These are phyloP conservation scores for Seriola quinqueradiata DNA, from an alignment of 2,113 vertebrate genomes.

Conservation along the genomic window DNA sequence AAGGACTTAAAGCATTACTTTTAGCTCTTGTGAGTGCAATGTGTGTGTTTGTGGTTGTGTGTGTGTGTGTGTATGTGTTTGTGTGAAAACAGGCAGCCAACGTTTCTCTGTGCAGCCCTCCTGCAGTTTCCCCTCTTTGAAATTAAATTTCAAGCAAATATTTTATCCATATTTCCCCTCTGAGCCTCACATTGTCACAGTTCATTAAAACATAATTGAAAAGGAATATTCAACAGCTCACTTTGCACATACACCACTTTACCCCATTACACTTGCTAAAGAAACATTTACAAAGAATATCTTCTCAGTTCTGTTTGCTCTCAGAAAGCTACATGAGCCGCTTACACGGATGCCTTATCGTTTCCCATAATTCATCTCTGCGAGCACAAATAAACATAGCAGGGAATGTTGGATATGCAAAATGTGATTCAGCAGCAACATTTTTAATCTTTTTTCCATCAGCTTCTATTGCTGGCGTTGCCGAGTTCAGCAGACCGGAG, in stretches of 20 bases:
- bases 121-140: constrained; percentile 32
- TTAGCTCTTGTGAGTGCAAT: constrained; percentile 20
- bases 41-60: constrained; percentile 12
- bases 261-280: constrained; percentile 56
- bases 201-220: constrained; percentile 77
- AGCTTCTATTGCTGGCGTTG: constrained; percentile 59
- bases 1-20: constrained; percentile 27
- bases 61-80: constrained; percentile 9
- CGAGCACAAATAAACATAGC: constrained; percentile 50
- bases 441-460: constrained; percentile 77
- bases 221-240: constrained; percentile 67
- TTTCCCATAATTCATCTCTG: constrained; percentile 54
- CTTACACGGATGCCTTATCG: constrained; percentile 23
- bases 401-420: constrained; percentile 47
- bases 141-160: constrained; percentile 60
- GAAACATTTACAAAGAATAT: constrained; percentile 61
- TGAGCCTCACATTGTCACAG: constrained; percentile 64
- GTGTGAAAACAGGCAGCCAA: not conserved
- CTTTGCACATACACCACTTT: constrained; percentile 58
- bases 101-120: constrained; percentile 11
- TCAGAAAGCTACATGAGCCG: constrained; percentile 16
- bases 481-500: constrained; percentile 60
- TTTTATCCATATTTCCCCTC: constrained; percentile 60
- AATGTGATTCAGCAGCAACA: constrained; percentile 59
- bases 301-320: constrained; percentile 40